A percentile compares a stretch with the other conserved stretches of the same genome.
Conservation (phyloP, 2,797 vertebrate genomes). For the Hirundo rustica region DNA sequence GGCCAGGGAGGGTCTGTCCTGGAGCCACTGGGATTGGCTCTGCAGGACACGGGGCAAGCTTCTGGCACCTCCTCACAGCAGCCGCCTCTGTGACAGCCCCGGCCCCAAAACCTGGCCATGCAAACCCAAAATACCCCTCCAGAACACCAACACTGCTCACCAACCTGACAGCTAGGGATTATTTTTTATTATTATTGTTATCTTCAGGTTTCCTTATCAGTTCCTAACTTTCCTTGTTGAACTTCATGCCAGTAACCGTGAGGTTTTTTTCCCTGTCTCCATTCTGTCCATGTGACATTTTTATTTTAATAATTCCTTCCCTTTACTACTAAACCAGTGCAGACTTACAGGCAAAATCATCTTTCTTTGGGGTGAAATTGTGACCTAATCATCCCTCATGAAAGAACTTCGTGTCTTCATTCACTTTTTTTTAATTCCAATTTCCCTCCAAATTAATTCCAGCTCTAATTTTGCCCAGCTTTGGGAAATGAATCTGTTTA, state of each 20-base stretch:
- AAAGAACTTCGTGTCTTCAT: slow-evolving; percentile 14
- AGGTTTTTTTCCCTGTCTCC: neutral
- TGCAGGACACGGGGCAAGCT: neutral
- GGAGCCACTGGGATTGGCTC: neutral
- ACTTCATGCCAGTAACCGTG: neutral
- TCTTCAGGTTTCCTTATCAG: neutral
- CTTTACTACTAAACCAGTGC: neutral
- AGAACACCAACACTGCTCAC: neutral
- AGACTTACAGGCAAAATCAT: neutral
- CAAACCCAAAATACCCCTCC: neutral
- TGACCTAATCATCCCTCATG: slow-evolving; percentile 19
- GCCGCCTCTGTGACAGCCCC: neutral
- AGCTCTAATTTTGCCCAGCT: slow-evolving; percentile 14
- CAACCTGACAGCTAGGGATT: neutral
- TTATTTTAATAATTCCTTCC: neutral
- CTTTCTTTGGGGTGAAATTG: slow-evolving; percentile 23
- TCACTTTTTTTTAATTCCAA: neutral
- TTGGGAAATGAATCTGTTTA: slow-evolving; percentile 19
- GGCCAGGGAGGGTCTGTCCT: neutral
- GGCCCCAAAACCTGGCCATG: neutral
- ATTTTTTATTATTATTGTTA: neutral
- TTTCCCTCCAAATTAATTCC: slow-evolving; percentile 25
- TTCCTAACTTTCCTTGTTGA: neutral
- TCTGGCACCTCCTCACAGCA: neutral
- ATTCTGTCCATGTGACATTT: neutral